Conservation (phyloP, 2,888 invertebrate genomes). For the Autographa gamma region DNA sequence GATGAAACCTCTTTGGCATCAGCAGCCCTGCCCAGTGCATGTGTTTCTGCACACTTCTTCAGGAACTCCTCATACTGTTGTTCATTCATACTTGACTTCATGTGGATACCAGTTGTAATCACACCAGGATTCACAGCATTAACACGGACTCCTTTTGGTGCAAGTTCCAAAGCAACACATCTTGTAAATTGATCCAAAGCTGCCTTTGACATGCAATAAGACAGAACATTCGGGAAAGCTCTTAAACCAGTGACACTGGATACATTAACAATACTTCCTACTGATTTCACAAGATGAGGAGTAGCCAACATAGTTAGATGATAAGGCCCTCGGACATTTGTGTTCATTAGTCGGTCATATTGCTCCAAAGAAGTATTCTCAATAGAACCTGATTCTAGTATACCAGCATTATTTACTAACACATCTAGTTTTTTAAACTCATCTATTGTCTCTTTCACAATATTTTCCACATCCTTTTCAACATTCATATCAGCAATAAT, state of each 20-base stretch:
- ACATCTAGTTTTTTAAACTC: slow-evolving; percentile 92
- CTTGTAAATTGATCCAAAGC: slow-evolving; percentile 98
- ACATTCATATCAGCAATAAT: slow-evolving; percentile 91
- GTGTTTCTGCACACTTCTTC: slow-evolving; percentile 94
- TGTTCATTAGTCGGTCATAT: slow-evolving; percentile 95
- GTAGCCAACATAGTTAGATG: slow-evolving; percentile 94
- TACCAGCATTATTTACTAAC: slow-evolving; percentile 96
- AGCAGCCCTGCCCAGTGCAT: slow-evolving; percentile 96
- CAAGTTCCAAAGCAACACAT: slow-evolving; percentile 95
- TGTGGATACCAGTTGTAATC: slow-evolving; percentile 95
- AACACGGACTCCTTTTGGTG: slow-evolving; percentile 93
- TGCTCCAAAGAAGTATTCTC: slow-evolving; percentile 95
- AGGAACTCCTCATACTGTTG: slow-evolving; percentile 94
- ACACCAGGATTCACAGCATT: slow-evolving; percentile 98
- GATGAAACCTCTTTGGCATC: slow-evolving; percentile 95
- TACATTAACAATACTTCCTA: slow-evolving; percentile 97
- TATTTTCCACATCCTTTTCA: slow-evolving; percentile 90
- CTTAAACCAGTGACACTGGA: slow-evolving; percentile 97
- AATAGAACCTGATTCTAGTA: slow-evolving; percentile 93
- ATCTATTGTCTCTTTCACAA: slow-evolving; percentile 91
- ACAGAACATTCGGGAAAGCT: slow-evolving; percentile 96
- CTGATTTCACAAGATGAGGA: slow-evolving; percentile 93
- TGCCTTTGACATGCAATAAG: slow-evolving; percentile 97
- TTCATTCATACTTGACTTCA: slow-evolving; percentile 93
- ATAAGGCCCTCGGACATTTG: slow-evolving; percentile 94